Conservation (phyloP, 2,797 vertebrate genomes). For the Melanotaenia trifasciata region DNA sequence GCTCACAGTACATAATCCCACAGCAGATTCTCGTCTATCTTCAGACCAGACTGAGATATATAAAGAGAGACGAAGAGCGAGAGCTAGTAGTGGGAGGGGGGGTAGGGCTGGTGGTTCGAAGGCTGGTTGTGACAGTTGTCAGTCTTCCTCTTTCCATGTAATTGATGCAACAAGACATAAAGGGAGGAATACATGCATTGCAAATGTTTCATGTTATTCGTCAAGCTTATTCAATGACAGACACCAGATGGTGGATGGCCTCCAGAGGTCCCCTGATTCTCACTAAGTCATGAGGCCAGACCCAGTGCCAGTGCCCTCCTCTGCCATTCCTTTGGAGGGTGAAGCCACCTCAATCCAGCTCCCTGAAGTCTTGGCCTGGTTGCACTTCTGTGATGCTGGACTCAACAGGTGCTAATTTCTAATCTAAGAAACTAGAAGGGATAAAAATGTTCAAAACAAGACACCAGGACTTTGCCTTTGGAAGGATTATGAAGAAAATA, state of each 20-base stretch:
- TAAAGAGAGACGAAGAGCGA: constrained; percentile 50
- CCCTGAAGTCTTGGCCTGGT: constrained; percentile 65
- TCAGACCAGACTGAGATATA: constrained; percentile 74
- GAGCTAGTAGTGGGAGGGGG: neutral
- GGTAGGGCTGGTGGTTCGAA: neutral
- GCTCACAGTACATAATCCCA: constrained; percentile 82
- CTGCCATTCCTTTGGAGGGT: constrained; percentile 72
- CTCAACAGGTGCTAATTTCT: constrained; percentile 38
- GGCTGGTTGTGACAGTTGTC: constrained; percentile 17
- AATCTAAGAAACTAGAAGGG: neutral
- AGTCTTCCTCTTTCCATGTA: constrained; percentile 36
- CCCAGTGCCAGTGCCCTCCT: constrained; percentile 70
- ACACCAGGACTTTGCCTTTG: constrained; percentile 1
- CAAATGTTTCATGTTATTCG: constrained; percentile 43
- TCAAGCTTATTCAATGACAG: constrained; percentile 59
- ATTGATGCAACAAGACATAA: constrained; percentile 45
- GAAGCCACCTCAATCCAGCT: constrained; percentile 59
- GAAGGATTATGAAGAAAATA: neutral
- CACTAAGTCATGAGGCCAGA: constrained; percentile 75
- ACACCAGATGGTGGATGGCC: constrained; percentile 80
- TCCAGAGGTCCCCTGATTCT: constrained; percentile 66
- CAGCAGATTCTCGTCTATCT: constrained; percentile 75
- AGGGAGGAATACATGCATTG: constrained; percentile 29
- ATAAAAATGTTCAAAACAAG: constrained; percentile 21
- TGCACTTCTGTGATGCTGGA: constrained; percentile 57